phyloP scores from a whole-genome alignment of 2,888 invertebrate species.

The Acanthopleura granulata region DNA sequence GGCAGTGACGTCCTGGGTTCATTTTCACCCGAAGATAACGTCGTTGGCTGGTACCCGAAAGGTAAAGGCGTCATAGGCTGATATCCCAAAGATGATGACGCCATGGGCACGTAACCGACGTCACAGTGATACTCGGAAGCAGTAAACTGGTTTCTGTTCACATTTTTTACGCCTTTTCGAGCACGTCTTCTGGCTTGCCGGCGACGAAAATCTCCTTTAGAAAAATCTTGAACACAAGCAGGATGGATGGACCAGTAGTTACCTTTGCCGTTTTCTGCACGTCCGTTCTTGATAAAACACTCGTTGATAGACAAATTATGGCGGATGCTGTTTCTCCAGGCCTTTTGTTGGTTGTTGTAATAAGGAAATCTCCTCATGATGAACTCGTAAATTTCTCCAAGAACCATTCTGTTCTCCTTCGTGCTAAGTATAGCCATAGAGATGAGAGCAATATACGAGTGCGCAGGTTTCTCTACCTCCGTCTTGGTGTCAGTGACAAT shows the following conservation, averaged over 20 bases:
- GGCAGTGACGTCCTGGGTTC: too few species aligned
- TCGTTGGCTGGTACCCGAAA: background rate
- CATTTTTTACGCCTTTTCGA: conserved; percentile 38
- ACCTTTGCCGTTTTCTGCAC: conserved; percentile 87
- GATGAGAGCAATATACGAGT: conserved; percentile 66
- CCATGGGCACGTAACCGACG: conserved; percentile 51
- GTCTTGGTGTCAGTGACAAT: background rate
- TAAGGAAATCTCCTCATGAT: conserved; percentile 62
- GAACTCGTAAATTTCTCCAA: conserved; percentile 66
- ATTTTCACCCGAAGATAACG: too few species aligned
- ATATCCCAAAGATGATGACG: conserved; percentile 40
- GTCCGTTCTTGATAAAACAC: conserved; percentile 64
- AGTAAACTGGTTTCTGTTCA: background rate
- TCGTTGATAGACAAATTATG: conserved; percentile 66
- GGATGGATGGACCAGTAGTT: conserved; percentile 99
- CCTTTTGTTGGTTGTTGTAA: conserved; percentile 60
- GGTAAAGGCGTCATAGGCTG: background rate
- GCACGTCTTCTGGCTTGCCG: conserved; percentile 95
- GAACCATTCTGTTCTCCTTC: conserved; percentile 56
- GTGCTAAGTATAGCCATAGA: conserved; percentile 65
- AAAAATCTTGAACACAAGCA: conserved; percentile 95
- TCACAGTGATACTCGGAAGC: conserved; percentile 27
- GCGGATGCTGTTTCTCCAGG: conserved; percentile 66
- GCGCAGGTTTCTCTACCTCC: conserved; percentile 48
- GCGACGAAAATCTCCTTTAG: conserved; percentile 94